Percentiles rank a stretch among this genome's conserved stretches.
Conservation (phyloP, 1,140 invertebrate genomes). For the Leucophenga varia region DNA sequence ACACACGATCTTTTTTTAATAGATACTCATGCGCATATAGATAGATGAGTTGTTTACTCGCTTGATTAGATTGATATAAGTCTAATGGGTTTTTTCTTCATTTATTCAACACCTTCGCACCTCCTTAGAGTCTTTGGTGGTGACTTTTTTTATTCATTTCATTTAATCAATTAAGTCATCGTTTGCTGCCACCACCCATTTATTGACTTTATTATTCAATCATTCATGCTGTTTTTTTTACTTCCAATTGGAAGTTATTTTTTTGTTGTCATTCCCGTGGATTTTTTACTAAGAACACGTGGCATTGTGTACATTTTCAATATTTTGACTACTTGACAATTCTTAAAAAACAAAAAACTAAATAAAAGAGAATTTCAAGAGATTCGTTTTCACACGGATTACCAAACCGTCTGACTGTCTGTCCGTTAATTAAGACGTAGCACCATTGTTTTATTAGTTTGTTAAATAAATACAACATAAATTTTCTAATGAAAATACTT, state of each 20-base stretch:
- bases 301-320: slow-evolving; percentile 12
- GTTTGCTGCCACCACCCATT: slow-evolving; percentile 3
- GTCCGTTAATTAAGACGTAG: slow-evolving; percentile 38
- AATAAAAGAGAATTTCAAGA: too few relatives aligned
- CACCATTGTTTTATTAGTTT: slow-evolving; percentile 33
- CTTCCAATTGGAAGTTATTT: slow-evolving; percentile 2
- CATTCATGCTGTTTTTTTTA: neutral
- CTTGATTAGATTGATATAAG: too few relatives aligned
- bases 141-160: slow-evolving; percentile 26
- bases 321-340: too few relatives aligned
- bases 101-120: slow-evolving; percentile 35
- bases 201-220: slow-evolving; percentile 25
- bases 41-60: too few relatives aligned
- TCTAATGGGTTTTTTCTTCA: too few relatives aligned
- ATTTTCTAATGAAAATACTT: slow-evolving; percentile 35
- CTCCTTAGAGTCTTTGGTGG: slow-evolving; percentile 22
- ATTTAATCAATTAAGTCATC: slow-evolving; percentile 33
- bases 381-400: neutral
- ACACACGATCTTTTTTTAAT: too few relatives aligned
- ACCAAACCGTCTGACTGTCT: too few relatives aligned
- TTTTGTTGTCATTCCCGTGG: slow-evolving; percentile 5
- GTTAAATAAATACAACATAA: slow-evolving; percentile 34
- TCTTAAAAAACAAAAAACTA: too few relatives aligned
- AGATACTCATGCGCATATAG: too few relatives aligned
- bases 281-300: slow-evolving; percentile 20